A percentile compares a stretch with the other conserved stretches of the same genome.
phyloP scores from a whole-genome alignment of 37 sponge, comb jelly and placozoan genomes.

The Tethya wilhelma region DNA sequence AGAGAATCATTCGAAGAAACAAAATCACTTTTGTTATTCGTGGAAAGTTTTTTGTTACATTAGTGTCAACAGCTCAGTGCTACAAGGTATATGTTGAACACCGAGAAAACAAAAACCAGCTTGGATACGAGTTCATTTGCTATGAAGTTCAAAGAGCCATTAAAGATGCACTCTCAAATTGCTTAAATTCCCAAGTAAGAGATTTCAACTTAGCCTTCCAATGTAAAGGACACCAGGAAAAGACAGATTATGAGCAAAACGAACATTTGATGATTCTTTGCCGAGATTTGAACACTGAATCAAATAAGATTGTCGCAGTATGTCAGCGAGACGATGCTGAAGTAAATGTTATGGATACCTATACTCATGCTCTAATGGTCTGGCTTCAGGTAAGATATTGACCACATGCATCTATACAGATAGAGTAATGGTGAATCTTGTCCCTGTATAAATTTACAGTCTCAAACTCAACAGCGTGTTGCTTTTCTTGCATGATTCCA shows the following conservation, averaged over 20 bases:
- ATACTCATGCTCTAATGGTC: not conserved
- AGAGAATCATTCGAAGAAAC: not conserved
- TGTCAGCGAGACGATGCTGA: not conserved
- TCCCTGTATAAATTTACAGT: too few species aligned
- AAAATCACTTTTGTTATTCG: not conserved
- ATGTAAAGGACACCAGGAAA: constrained; percentile 1
- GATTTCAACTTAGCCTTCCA: not conserved
- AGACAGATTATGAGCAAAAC: not conserved
- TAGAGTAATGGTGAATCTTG: too few species aligned
- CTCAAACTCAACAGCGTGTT: too few species aligned
- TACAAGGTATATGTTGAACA: not conserved
- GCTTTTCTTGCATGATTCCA: too few species aligned
- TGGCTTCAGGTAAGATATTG: not conserved
- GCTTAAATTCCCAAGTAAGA: not conserved
- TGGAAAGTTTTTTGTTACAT: not conserved
- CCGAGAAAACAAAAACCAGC: not conserved
- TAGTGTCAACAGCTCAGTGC: not conserved
- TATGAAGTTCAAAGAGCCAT: not conserved
- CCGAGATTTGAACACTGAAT: not conserved
- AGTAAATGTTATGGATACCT: not conserved
- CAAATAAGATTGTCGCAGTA: not conserved
- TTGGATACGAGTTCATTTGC: not conserved
- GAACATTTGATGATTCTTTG: not conserved
- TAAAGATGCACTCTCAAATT: not conserved
- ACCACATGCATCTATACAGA: not conserved